A percentile compares a stretch with the other conserved stretches of the same genome.
Evolutionary conservation across 1,140 invertebrate species (phyloP).

Genomic region (Colletes gigas): DNA sequence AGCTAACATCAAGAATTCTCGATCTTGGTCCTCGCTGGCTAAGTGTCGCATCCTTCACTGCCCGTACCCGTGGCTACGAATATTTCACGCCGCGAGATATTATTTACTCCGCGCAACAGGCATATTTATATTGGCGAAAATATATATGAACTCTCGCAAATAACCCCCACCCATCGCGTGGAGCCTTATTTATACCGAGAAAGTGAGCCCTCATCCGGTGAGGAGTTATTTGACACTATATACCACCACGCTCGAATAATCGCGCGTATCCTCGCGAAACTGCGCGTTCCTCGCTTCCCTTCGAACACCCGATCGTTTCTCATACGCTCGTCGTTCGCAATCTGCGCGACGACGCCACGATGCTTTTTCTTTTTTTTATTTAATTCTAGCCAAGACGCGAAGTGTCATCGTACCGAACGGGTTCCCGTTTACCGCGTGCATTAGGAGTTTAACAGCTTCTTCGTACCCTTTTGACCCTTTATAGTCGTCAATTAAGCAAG

Average conservation of each 20-base stretch:
- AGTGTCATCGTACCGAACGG: neutral
- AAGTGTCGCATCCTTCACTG: conserved; percentile 42
- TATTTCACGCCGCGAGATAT: conserved; percentile 35
- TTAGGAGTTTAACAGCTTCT: neutral
- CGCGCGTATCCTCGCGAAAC: conserved; percentile 25
- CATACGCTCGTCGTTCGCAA: neutral
- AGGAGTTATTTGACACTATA: conserved; percentile 41
- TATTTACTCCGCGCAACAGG: conserved; percentile 36
- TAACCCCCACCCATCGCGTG: neutral
- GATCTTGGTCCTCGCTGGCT: conserved; percentile 30
- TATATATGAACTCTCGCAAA: neutral
- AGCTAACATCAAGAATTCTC: conserved; percentile 27
- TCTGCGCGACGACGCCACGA: neutral
- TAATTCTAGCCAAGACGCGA: conserved; percentile 14
- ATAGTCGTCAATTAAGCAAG: neutral
- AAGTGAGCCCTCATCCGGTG: conserved; percentile 10
- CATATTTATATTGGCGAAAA: conserved; percentile 33
- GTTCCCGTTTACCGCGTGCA: neutral
- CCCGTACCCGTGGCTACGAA: neutral
- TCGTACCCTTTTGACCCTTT: neutral
- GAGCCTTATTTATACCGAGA: conserved; percentile 31
- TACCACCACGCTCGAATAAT: conserved; percentile 8
- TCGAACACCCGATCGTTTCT: conserved; percentile 29
- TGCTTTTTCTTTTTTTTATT: neutral
- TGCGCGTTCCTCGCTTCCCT: too few relatives aligned